Conservation (phyloP, 2,797 vertebrate genomes). For the Tadarida brasiliensis region DNA sequence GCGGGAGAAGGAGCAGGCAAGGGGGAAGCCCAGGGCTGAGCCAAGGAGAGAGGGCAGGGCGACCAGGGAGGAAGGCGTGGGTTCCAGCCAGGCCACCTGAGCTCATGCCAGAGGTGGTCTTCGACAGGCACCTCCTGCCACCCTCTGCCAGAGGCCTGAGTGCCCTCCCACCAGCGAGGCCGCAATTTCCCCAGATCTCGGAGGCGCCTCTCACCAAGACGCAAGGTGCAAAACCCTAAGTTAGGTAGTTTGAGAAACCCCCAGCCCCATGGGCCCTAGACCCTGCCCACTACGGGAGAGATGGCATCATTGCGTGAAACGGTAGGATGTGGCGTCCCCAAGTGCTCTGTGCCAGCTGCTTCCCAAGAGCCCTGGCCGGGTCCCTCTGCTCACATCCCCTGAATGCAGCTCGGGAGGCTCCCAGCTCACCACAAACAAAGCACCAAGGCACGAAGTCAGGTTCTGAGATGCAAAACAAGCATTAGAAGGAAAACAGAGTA, state of each 20-base stretch:
- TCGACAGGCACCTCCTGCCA: background rate
- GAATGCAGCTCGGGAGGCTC: rapidly evolving
- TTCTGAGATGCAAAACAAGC: background rate
- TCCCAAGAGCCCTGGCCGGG: rapidly evolving
- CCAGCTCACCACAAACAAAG: rapidly evolving
- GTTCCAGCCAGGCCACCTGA: background rate
- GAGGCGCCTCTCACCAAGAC: background rate
- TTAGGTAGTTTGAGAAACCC: background rate
- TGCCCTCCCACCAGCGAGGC: rapidly evolving
- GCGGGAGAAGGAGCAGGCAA: rapidly evolving
- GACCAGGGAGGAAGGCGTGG: rapidly evolving
- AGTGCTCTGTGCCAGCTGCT: background rate
- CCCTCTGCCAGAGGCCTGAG: background rate
- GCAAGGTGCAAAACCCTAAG: background rate
- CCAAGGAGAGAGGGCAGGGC: too few species aligned
- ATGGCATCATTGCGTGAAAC: rapidly evolving
- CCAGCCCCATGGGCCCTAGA: rapidly evolving
- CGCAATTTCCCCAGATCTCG: background rate
- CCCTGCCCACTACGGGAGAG: rapidly evolving
- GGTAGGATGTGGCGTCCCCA: background rate
- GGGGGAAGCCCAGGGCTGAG: background rate
- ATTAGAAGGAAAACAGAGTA: rapidly evolving
- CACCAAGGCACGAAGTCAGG: too few species aligned
- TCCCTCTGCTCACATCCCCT: rapidly evolving
- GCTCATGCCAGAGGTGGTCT: background rate